A percentile compares a stretch with the other conserved stretches of the same genome.
phyloP scores from a whole-genome alignment of 2,797 vertebrate species.

The Sebastes oblongus region DNA sequence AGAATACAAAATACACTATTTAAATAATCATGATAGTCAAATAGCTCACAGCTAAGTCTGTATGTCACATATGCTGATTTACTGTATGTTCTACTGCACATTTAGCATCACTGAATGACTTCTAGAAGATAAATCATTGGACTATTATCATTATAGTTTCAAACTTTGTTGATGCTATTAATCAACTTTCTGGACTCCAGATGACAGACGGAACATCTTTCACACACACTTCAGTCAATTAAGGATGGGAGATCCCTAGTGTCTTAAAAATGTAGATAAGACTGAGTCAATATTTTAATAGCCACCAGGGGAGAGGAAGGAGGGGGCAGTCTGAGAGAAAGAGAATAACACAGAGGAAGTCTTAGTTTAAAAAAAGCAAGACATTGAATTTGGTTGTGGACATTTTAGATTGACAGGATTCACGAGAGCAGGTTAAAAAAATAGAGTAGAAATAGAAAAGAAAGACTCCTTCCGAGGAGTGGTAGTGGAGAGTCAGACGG shows the following conservation, averaged over 20 bases:
- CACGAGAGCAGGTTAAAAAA: background rate
- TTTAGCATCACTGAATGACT: too few species aligned
- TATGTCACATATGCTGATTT: background rate
- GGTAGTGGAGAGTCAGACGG: slow-evolving; percentile 22
- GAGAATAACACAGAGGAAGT: background rate
- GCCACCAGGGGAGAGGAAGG: background rate
- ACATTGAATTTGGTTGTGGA: background rate
- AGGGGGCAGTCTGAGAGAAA: background rate
- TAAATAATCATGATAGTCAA: background rate
- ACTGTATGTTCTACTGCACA: background rate
- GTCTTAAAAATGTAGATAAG: background rate
- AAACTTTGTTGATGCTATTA: background rate
- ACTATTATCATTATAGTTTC: background rate
- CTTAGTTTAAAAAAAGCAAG: background rate
- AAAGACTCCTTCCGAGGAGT: slow-evolving; percentile 29
- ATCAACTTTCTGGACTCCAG: background rate
- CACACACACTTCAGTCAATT: background rate
- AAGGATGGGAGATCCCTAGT: background rate
- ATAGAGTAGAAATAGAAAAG: background rate
- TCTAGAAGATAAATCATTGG: background rate
- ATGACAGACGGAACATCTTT: background rate
- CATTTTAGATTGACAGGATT: background rate
- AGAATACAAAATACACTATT: background rate
- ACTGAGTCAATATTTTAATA: background rate
- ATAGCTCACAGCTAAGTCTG: background rate